Conservation (phyloP, 2,113 vertebrate genomes). For the Pterocles gutturalis region DNA sequence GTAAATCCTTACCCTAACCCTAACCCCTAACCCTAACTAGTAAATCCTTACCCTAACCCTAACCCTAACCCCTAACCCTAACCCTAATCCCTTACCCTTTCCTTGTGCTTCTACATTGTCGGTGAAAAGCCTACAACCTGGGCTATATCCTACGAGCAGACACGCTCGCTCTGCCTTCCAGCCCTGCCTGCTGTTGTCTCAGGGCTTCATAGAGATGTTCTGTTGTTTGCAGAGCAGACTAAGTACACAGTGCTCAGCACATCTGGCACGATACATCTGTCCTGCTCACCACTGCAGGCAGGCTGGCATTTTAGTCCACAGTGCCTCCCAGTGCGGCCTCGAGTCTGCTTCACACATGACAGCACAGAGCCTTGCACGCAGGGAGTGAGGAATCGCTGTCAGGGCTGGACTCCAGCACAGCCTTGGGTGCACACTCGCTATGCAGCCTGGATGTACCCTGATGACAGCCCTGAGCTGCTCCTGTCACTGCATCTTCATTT, state of each 20-base stretch:
- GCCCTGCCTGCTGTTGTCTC: background rate
- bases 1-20: background rate
- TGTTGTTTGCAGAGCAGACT: background rate
- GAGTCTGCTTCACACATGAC: fast-evolving
- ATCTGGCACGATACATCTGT: background rate
- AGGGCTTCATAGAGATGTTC: background rate
- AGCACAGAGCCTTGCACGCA: fast-evolving
- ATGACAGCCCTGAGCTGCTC: background rate
- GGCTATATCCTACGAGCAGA: fast-evolving
- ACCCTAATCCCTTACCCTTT: background rate
- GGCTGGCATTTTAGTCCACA: too few species aligned
- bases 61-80: too few species aligned
- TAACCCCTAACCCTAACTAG: too few species aligned
- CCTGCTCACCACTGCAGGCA: background rate
- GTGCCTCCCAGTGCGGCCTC: background rate
- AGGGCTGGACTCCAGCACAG: background rate
- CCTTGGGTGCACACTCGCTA: background rate
- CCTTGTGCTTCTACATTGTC: fast-evolving
- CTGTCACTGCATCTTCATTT: background rate
- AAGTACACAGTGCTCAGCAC: background rate
- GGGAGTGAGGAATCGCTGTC: background rate
- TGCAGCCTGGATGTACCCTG: background rate
- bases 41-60: too few species aligned
- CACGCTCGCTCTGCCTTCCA: background rate
- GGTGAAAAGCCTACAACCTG: background rate